Evolutionary conservation across 2,113 vertebrate genomes (phyloP).

Genomic region (Dissostichus mawsoni): DNA sequence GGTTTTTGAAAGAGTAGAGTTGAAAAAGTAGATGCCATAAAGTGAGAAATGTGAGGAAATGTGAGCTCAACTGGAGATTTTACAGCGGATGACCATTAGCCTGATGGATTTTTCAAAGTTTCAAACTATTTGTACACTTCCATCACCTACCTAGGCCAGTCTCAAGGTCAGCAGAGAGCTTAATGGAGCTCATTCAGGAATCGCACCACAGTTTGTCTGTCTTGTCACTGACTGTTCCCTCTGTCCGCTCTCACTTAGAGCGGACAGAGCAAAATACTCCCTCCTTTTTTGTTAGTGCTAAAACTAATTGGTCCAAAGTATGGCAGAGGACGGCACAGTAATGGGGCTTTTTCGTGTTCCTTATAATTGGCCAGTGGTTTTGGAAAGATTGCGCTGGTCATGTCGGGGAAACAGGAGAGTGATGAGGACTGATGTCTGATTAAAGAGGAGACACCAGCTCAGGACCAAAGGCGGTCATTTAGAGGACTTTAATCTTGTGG

Average conservation of each 20-base stretch:
- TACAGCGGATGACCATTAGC: no score
- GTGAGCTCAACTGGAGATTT: no score
- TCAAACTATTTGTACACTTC: no score
- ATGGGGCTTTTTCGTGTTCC: conserved; percentile 54
- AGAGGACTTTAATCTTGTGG: conserved; percentile 72
- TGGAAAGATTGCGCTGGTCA: conserved; percentile 1
- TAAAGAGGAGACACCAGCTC: conserved; percentile 53
- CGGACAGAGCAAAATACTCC: conserved; percentile 12
- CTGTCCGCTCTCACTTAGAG: conserved; percentile 19
- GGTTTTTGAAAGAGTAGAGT: no score
- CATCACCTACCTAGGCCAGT: conserved; percentile 31
- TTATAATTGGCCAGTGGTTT: conserved; percentile 68
- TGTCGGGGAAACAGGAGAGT: conserved; percentile 48
- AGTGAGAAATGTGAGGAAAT: neutral
- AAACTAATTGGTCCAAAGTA: conserved; percentile 68
- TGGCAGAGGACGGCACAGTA: conserved; percentile 47
- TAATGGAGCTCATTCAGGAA: conserved; percentile 42
- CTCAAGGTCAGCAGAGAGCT: conserved; percentile 76
- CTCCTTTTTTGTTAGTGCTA: neutral
- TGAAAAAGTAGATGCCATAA: no score
- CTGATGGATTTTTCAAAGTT: no score
- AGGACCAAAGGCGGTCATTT: conserved; percentile 72
- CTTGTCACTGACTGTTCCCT: conserved; percentile 32
- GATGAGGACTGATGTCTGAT: conserved; percentile 56
- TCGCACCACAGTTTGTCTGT: conserved; percentile 34